Evolutionary conservation across 1,140 invertebrate species (phyloP), one percentile per base, ranked within the genome.

Genomic region (Drosophila serrata): DNA sequence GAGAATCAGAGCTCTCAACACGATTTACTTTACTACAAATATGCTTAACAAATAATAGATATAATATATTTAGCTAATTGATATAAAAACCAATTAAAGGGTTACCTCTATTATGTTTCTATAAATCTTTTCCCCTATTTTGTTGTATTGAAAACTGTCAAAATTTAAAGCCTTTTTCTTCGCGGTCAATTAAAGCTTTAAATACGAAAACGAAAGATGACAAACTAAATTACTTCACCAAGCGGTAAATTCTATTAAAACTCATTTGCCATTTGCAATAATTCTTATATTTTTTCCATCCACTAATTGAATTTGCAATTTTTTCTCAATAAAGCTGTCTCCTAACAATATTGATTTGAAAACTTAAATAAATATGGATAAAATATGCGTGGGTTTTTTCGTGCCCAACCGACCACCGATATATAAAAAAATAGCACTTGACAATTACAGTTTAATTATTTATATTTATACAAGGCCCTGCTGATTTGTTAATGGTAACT

Each of bases 1-100:
- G 42, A 40, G 57, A 60, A 51, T 59, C 45, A 31, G 46, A 68
- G 78, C 73, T 68, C 69, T 69, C 58, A 77, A 85, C 46, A 80
- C 64, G 69, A 88, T 81, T 88, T 88, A 88, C 79, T 87, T 87
- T 88, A 88, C 67, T 76, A 42, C 35, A 64, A 73, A 53, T 59
- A 58, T 53, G 39, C 35, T 46, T 56, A 75, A 69, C 42, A 15
- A 62, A 61, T 61, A 60, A 69, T 46, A 67, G 49, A 40, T 58
- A 29, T 48, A 60, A 68, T 61, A 57, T 45, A 73, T 42, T 57
- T 33, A 70, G 22, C 42, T 48, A 58, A 70, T 6, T 2, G 40
- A 70, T 40, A 19, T 12, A 57, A 27, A 22, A 13, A 11, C 33
- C 43, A 69, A 35, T 13, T 35, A 35, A 43, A 27, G 17, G 7